Conservation (phyloP, 2,888 invertebrate genomes). For the Pocota personata region DNA sequence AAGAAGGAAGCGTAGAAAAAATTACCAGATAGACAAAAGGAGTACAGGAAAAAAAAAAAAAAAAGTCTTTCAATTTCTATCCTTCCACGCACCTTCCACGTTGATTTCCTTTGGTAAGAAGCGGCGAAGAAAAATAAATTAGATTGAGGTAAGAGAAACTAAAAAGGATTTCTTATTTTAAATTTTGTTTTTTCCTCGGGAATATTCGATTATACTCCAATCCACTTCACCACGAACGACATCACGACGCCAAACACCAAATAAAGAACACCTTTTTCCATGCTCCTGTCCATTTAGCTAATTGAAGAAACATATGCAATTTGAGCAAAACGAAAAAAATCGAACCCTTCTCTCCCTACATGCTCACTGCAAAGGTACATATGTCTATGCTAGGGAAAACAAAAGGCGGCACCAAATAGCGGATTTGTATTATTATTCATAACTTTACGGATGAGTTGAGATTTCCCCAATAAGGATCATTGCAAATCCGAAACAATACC, state of each 20-base stretch:
- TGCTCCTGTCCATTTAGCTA: slow-evolving; percentile 61
- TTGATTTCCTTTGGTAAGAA: neutral
- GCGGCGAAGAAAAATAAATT: slow-evolving; percentile 43
- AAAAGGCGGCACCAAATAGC: slow-evolving; percentile 46
- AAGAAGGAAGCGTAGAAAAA: neutral
- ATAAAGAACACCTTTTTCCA: slow-evolving; percentile 29
- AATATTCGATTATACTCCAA: slow-evolving; percentile 70
- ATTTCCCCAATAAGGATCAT: slow-evolving; percentile 66
- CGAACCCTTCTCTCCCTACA: neutral
- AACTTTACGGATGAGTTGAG: slow-evolving; percentile 77
- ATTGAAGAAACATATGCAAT: slow-evolving; percentile 64
- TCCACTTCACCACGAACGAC: slow-evolving; percentile 52
- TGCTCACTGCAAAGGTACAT: neutral
- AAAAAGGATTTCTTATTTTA: slow-evolving; percentile 53
- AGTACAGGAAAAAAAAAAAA: slow-evolving; percentile 6
- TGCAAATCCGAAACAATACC: slow-evolving; percentile 63
- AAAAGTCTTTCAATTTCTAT: neutral
- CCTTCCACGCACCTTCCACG: slow-evolving; percentile 16
- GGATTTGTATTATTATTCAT: slow-evolving; percentile 76
- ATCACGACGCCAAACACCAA: slow-evolving; percentile 36
- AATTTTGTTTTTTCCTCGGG: slow-evolving; percentile 54
- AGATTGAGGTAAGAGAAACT: slow-evolving; percentile 58
- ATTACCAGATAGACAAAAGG: slow-evolving; percentile 8
- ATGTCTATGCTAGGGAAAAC: slow-evolving; percentile 53
- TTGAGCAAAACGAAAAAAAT: neutral